A percentile compares a stretch with the other conserved stretches of the same genome.
These are phyloP conservation scores for Tetramorium simillimum DNA, from an alignment of 1,140 invertebrate genomes.

Conservation along the genomic window DNA sequence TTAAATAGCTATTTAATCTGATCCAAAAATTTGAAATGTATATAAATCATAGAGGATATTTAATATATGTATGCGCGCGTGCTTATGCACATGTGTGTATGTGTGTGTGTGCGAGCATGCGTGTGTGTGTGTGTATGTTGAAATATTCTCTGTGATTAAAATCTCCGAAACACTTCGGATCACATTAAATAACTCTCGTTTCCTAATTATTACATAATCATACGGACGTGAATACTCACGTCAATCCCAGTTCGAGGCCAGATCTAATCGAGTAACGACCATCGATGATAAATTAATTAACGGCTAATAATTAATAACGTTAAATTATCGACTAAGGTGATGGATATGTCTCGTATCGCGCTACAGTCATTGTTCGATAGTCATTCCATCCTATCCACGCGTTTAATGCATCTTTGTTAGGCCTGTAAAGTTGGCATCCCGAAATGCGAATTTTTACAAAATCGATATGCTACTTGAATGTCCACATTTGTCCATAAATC, in stretches of 20 bases:
- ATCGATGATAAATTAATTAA: not conserved
- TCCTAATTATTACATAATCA: conserved; percentile 5
- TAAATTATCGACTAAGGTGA: not conserved
- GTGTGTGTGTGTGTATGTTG: not conserved
- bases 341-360: not conserved
- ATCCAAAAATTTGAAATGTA: not conserved
- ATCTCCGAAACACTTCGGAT: conserved; percentile 5
- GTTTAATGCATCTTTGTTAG: not conserved
- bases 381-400: conserved; percentile 13
- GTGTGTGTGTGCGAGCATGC: not conserved
- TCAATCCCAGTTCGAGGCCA: not conserved
- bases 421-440: too few species aligned
- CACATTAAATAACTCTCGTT: conserved; percentile 20
- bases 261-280: not conserved
- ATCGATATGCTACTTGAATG: too few species aligned
- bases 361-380: conserved; percentile 9
- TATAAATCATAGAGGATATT: not conserved
- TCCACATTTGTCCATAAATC: too few species aligned
- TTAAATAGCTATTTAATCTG: conserved; percentile 21
- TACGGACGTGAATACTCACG: not conserved
- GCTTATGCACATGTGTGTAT: too few species aligned
- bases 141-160: conserved; percentile 20
- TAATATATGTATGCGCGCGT: not conserved
- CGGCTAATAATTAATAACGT: conserved; percentile 3
- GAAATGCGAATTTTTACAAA: too few species aligned